A percentile compares a stretch with the other conserved stretches of the same genome.
phyloP scores from a whole-genome alignment of 2,113 vertebrate genomes.

The Myotis davidii region DNA sequence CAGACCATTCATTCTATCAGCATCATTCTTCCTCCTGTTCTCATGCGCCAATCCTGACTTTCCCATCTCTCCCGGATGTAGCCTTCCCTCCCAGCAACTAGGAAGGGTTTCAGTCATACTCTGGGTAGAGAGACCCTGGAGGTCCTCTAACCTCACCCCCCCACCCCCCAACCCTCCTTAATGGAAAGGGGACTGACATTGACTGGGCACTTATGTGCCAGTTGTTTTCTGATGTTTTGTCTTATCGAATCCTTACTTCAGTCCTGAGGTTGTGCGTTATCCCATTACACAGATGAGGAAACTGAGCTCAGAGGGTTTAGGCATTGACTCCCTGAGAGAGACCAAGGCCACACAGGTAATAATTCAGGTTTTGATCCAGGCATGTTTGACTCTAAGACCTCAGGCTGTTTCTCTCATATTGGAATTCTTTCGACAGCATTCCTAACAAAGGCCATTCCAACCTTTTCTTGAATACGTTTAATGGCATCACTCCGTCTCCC shows the following conservation, averaged over 20 bases:
- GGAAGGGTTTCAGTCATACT: not conserved
- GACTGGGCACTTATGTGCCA: not conserved
- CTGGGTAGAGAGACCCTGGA: not conserved
- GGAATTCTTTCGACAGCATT: not conserved
- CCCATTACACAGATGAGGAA: not conserved
- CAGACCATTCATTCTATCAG: not conserved
- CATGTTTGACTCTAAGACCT: not conserved
- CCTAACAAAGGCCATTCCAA: not conserved
- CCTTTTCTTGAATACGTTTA: not conserved
- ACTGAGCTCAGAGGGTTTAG: not conserved
- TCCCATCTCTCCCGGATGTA: not conserved
- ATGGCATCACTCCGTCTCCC: not conserved
- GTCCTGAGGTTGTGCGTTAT: not conserved
- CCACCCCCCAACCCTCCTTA: not conserved
- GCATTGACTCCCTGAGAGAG: not conserved
- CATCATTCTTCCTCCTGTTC: not conserved
- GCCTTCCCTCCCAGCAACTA: not conserved
- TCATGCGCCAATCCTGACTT: not conserved
- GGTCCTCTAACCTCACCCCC: accelerated
- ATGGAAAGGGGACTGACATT: not conserved
- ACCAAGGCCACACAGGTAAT: not conserved
- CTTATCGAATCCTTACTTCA: not conserved
- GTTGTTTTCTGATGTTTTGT: not conserved
- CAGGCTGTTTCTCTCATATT: not conserved
- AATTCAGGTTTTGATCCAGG: not conserved